Conservation (phyloP, 2,113 vertebrate species). For the Leptobrachium leishanense region DNA sequence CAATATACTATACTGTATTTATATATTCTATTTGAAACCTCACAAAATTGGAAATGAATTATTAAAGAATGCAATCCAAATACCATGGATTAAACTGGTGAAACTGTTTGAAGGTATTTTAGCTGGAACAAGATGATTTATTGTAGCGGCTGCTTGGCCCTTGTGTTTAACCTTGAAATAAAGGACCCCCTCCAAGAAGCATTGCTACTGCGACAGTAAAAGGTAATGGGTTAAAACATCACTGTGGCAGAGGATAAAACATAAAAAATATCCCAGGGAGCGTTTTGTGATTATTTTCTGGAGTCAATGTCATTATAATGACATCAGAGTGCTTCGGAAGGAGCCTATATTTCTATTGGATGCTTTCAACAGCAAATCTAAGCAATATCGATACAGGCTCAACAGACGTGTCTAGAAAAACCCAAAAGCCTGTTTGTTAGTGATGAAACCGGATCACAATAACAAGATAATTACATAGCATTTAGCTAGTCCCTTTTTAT, state of each 20-base stretch:
- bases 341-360: background rate
- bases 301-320: background rate
- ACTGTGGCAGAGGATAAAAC: background rate
- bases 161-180: background rate
- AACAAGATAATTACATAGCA: constrained; percentile 55
- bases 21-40: no score
- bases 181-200: background rate
- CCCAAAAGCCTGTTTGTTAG: constrained; percentile 8
- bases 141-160: background rate
- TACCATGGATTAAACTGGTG: background rate
- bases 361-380: background rate
- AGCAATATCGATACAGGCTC: background rate
- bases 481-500: constrained; percentile 78
- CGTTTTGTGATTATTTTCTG: background rate
- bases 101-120: background rate
- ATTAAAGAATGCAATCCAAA: background rate
- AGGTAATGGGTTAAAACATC: background rate
- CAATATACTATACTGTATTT: no score
- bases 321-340: background rate
- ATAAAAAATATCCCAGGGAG: background rate
- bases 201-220: background rate
- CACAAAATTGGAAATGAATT: no score
- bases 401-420: background rate
- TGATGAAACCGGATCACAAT: constrained; percentile 29
- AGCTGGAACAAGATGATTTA: background rate